Evolutionary conservation across 1,140 invertebrate species (phyloP).

Genomic region (Theocolax elegans): DNA sequence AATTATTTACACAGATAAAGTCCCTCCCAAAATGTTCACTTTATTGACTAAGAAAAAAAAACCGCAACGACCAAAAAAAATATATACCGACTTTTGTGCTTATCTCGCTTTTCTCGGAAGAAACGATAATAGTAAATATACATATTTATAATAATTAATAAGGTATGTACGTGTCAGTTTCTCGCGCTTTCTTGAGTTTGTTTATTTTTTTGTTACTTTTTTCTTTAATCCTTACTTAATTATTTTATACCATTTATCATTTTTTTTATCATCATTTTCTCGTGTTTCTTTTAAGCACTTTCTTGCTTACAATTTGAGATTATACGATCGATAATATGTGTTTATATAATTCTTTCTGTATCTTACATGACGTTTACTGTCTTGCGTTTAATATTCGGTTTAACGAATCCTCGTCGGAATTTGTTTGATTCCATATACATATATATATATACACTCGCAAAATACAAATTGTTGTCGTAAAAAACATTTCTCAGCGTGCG

Average conservation of each 20-base stretch:
- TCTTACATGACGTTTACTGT: conserved; percentile 15
- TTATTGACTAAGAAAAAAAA: conserved; percentile 58
- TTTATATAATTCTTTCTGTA: conserved; percentile 30
- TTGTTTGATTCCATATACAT: neutral
- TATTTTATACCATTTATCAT: no score
- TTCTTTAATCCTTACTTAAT: no score
- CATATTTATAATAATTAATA: conserved; percentile 26
- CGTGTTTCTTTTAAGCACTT: conserved; percentile 26
- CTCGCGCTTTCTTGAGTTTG: no score
- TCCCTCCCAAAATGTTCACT: conserved; percentile 47
- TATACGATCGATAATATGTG: conserved; percentile 20
- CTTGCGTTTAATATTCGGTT: neutral
- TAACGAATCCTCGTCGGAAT: neutral
- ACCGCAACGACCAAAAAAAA: conserved; percentile 44
- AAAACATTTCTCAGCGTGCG: no score
- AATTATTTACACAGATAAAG: conserved; percentile 46
- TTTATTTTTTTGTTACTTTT: neutral
- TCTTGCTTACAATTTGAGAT: conserved; percentile 26
- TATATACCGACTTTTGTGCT: conserved; percentile 16
- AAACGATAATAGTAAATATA: conserved; percentile 44
- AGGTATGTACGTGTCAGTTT: conserved; percentile 24
- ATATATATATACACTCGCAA: no score
- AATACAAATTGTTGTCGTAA: no score
- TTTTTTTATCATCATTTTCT: conserved; percentile 10
- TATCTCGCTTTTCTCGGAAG: conserved; percentile 49